Evolutionary conservation across 2,113 vertebrate species (phyloP), one percentile per base, ranked within the genome.

Genomic region (Caracal caracal): DNA sequence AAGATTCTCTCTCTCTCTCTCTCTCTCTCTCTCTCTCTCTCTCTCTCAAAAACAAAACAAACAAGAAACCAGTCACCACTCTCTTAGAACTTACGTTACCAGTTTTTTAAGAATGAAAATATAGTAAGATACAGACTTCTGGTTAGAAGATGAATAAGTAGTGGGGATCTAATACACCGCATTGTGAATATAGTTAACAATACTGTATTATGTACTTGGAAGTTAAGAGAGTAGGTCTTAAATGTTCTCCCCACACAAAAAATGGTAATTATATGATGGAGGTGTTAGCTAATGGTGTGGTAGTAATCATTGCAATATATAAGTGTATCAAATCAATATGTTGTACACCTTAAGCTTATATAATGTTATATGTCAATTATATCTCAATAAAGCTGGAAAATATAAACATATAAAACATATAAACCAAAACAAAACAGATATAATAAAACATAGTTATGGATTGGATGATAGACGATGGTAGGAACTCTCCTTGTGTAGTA

Each of bases 61-160:
- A 56, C 19, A 56, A 56, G 8, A 59, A 59, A 22, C 19, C 56
- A 59, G 8, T 94, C 51, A 85, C 22, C 16, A 30, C 30, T 93
- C 11, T 84, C 20, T 81, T 90, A 59, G 40, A 93, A 88, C 43
- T 59, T 47, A 79, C 10, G 53, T 88, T 88, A 78, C 76, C 22
- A 47, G 70, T 95, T 95, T 96, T 81, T n/a, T 1, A 85, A 95
- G 56, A 86, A 66, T 90, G 65, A 90, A 47, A 16, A 33, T 86
- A n/a, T 8, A 76, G 16, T 76, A 75, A 37, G 40, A 8, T 47
- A 28, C 13, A 75, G 40, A 75, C 13, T 75, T 75, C 6, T 26
- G 47, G 40, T 47, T 47, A 75, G 40, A 47, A 75, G 40, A 75
- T 16, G 73, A 71, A 22, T 70, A 70, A 22, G 10, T 75, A 47